phyloP scores from a whole-genome alignment of 2,888 invertebrate species.

The Drosophila kanekoi region DNA sequence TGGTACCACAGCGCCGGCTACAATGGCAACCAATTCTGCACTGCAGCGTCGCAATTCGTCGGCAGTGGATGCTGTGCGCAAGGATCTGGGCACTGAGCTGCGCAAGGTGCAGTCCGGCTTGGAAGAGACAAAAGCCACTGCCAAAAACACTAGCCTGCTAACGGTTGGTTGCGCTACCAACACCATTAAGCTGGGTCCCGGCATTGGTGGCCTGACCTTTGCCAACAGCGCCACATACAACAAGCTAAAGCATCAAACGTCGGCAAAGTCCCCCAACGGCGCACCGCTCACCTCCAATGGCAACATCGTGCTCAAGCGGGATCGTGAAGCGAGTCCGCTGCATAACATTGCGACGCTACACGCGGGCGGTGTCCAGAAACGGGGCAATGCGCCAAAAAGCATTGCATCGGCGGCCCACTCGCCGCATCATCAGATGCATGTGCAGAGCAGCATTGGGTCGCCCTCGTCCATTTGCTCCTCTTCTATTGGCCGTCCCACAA shows the following conservation, averaged over 20 bases:
- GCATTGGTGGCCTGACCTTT: constrained; percentile 85
- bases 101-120: constrained; percentile 61
- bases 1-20: constrained; percentile 71
- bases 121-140: constrained; percentile 45
- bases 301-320: constrained; percentile 79
- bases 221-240: constrained; percentile 85
- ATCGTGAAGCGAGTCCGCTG: constrained; percentile 82
- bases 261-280: constrained; percentile 70
- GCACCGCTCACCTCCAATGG: constrained; percentile 74
- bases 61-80: constrained; percentile 87
- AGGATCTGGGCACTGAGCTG: constrained; percentile 88
- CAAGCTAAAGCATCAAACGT: constrained; percentile 83
- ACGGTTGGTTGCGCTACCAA: constrained; percentile 64
- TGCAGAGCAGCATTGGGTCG: constrained; percentile 53
- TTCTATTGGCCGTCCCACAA: constrained; percentile 28
- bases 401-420: constrained; percentile 82
- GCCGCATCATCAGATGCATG: constrained; percentile 70
- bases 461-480: constrained; percentile 55
- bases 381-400: constrained; percentile 81
- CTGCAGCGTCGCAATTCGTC: constrained; percentile 78
- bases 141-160: constrained; percentile 43
- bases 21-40: constrained; percentile 77
- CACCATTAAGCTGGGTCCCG: constrained; percentile 84
- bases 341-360: constrained; percentile 75
- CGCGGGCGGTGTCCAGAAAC: constrained; percentile 62